phyloP scores from a whole-genome alignment of 2,888 invertebrate genomes.

The Archips xylosteana region DNA sequence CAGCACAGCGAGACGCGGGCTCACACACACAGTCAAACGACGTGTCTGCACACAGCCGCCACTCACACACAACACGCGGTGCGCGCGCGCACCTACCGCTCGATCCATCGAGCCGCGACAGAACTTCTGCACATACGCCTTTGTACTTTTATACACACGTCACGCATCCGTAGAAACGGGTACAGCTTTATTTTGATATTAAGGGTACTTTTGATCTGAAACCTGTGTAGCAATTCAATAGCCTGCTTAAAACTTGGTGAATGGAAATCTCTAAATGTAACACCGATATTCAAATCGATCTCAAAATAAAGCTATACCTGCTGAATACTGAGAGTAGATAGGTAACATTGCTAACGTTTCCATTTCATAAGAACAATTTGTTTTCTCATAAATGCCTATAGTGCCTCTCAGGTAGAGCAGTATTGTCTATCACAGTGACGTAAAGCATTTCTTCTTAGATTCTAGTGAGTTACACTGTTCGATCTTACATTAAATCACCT shows the following conservation, averaged over 20 bases:
- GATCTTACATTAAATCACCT: constrained; percentile 83
- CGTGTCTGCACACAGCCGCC: constrained; percentile 49
- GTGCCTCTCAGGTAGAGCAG: constrained; percentile 77
- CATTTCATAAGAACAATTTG: constrained; percentile 57
- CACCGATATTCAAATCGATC: constrained; percentile 13
- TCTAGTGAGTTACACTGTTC: constrained; percentile 82
- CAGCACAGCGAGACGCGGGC: constrained; percentile 81
- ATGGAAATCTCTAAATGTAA: background rate
- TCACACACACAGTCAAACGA: constrained; percentile 49
- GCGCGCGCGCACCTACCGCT: constrained; percentile 55
- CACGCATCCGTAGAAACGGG: constrained; percentile 49
- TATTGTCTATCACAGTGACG: constrained; percentile 83
- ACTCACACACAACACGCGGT: constrained; percentile 45
- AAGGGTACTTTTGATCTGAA: constrained; percentile 10
- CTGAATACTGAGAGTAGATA: constrained; percentile 58
- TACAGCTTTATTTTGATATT: constrained; percentile 52
- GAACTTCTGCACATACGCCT: constrained; percentile 83
- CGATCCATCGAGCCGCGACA: constrained; percentile 67
- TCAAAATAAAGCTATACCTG: constrained; percentile 59
- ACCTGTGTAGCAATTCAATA: constrained; percentile 23
- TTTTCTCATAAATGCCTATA: constrained; percentile 66
- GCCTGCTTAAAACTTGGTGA: constrained; percentile 26
- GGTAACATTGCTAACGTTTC: constrained; percentile 59
- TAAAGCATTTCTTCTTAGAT: constrained; percentile 85
- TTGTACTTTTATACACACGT: constrained; percentile 73